These are phyloP conservation scores for Achroia grisella DNA, from an alignment of 1,140 invertebrate species.

Conservation along the genomic window DNA sequence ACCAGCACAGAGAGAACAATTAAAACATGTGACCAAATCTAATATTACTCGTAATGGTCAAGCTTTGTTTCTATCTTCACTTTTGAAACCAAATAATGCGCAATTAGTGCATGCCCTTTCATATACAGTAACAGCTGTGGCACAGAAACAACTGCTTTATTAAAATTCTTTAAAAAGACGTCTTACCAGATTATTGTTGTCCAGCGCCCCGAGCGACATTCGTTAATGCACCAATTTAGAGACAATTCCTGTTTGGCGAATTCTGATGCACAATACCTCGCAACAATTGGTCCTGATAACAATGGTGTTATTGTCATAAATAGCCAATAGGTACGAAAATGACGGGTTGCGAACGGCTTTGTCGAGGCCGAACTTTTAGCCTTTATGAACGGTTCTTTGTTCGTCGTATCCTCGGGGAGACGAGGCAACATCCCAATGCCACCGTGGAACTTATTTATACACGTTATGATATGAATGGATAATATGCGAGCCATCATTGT, in stretches of 20 bases:
- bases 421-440: slow-evolving; percentile 49
- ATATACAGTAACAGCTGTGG: neutral
- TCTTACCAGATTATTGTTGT: slow-evolving; percentile 8
- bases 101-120: slow-evolving; percentile 9
- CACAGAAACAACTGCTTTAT: slow-evolving; percentile 8
- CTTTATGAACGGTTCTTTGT: slow-evolving; percentile 58
- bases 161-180: slow-evolving; percentile 2
- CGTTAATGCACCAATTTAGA: slow-evolving; percentile 41
- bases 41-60: slow-evolving; percentile 7
- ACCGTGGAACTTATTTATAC: slow-evolving; percentile 64
- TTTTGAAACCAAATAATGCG: slow-evolving; percentile 8
- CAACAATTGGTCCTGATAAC: slow-evolving; percentile 41
- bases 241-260: slow-evolving; percentile 66
- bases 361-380: slow-evolving; percentile 34
- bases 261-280: slow-evolving; percentile 41
- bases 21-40: slow-evolving; percentile 5
- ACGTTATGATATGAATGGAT: slow-evolving; percentile 67
- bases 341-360: slow-evolving; percentile 60
- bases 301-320: slow-evolving; percentile 66
- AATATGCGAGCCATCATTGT: slow-evolving; percentile 38
- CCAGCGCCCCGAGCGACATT: slow-evolving; percentile 21
- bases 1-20: slow-evolving; percentile 10
- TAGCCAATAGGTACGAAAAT: slow-evolving; percentile 69
- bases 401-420: slow-evolving; percentile 55
- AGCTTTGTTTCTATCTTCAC: slow-evolving; percentile 6